These are phyloP conservation scores for Tetramorium parvispinum DNA, from an alignment of 1,140 invertebrate genomes.

Conservation along the genomic window DNA sequence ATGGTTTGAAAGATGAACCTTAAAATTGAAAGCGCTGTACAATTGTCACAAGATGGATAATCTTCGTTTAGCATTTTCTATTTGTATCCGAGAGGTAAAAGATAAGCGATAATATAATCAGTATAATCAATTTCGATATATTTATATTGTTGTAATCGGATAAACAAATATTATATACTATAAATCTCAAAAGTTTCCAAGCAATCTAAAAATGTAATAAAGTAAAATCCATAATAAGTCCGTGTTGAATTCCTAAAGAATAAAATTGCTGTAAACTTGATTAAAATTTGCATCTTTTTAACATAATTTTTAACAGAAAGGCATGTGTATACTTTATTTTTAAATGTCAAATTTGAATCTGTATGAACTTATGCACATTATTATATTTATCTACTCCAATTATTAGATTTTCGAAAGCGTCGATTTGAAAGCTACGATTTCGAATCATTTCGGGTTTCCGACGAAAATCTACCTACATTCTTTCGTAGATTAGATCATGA, in stretches of 20 bases:
- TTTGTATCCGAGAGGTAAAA: background rate
- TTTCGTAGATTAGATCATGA: background rate
- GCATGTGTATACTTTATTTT: background rate
- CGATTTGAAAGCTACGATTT: background rate
- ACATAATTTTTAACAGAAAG: background rate
- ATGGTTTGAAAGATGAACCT: too few species aligned
- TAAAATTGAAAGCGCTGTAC: background rate
- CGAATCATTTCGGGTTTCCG: background rate
- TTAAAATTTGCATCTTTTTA: background rate
- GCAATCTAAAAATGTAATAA: too few species aligned
- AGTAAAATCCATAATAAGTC: too few species aligned
- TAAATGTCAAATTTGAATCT: background rate
- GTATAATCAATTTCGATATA: background rate
- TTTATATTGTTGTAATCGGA: background rate
- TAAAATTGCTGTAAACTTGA: background rate
- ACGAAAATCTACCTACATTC: background rate
- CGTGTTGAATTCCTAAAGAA: background rate
- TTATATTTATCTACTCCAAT: background rate
- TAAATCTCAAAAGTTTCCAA: background rate
- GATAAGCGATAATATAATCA: background rate
- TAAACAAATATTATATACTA: too few species aligned
- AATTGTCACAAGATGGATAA: background rate
- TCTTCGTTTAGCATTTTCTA: background rate
- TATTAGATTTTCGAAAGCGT: background rate
- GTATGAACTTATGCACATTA: background rate